Evolutionary conservation across 2,113 vertebrate genomes (phyloP).

Genomic region (Semicossyphus pulcher): DNA sequence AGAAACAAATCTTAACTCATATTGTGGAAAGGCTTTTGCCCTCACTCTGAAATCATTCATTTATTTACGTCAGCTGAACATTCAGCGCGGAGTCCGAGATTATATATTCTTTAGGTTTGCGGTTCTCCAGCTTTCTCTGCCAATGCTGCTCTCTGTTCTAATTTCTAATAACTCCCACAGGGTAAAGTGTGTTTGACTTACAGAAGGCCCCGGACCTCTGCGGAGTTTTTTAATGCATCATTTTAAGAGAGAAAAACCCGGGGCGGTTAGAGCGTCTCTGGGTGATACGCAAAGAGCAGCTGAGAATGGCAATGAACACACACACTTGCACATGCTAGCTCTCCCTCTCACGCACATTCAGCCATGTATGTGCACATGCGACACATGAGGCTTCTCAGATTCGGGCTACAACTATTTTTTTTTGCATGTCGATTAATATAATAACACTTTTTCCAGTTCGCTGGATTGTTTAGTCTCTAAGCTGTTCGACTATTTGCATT

Average conservation of each 20-base stretch:
- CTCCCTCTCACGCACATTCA: constrained; percentile 16
- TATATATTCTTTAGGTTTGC: background rate
- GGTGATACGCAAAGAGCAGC: constrained; percentile 74
- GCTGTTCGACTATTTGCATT: background rate
- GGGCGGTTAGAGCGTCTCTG: constrained; percentile 65
- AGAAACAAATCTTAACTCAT: background rate
- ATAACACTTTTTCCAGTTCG: background rate
- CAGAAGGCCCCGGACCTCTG: constrained; percentile 57
- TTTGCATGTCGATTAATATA: background rate
- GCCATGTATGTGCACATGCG: constrained; percentile 19
- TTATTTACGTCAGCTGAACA: constrained; percentile 1
- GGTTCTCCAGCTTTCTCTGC: constrained; percentile 8
- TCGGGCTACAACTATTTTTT: background rate
- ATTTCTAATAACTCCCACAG: constrained; percentile 64
- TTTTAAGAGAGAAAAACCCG: constrained; percentile 68
- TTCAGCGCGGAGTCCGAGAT: background rate
- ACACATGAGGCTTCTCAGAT: constrained; percentile 4
- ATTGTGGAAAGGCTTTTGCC: background rate
- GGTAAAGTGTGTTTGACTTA: constrained; percentile 64
- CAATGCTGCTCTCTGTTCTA: constrained; percentile 17
- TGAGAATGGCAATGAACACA: constrained; percentile 65
- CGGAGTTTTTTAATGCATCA: constrained; percentile 63
- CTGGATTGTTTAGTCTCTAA: background rate
- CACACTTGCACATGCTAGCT: constrained; percentile 9
- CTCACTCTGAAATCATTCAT: background rate